Percentiles rank a stretch among this genome's conserved stretches.
Conservation (phyloP, 1,140 invertebrate species). For the Physella acuta region DNA sequence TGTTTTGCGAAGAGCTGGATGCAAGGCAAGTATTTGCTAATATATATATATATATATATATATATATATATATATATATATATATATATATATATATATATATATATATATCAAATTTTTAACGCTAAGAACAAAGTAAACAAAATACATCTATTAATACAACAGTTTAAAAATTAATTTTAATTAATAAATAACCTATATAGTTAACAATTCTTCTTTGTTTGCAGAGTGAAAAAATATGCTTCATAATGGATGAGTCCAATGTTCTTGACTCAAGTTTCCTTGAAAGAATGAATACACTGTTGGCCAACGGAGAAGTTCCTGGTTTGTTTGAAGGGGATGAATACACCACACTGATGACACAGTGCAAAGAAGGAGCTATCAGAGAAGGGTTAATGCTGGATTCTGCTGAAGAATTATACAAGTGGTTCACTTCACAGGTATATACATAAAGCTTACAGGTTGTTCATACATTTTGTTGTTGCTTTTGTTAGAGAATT, state of each 20-base stretch:
- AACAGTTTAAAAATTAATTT: too few relatives aligned
- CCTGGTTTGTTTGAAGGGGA: constrained; percentile 71
- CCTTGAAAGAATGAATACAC: constrained; percentile 97
- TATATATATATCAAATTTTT: too few relatives aligned
- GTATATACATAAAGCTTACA: constrained; percentile 38
- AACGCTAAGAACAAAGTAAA: too few relatives aligned
- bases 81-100: too few relatives aligned
- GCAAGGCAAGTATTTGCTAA: constrained; percentile 67
- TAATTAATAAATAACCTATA: too few relatives aligned
- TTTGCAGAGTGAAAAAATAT: constrained; percentile 95
- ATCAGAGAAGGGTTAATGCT: constrained; percentile 97
- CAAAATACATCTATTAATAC: too few relatives aligned
- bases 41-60: background rate
- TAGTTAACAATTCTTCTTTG: too few relatives aligned
- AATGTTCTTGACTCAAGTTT: constrained; percentile 99
- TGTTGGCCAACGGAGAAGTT: constrained; percentile 98
- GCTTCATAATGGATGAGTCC: constrained; percentile 98
- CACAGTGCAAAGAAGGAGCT: constrained; percentile 98
- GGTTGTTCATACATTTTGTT: background rate
- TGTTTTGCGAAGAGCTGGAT: constrained; percentile 90
- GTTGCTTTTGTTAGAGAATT: background rate
- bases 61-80: too few relatives aligned
- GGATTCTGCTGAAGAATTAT: constrained; percentile 96
- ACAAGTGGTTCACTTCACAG: constrained; percentile 95
- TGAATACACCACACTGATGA: constrained; percentile 98